A percentile compares a stretch with the other conserved stretches of the same genome.
Evolutionary conservation across 1,140 invertebrate species (phyloP).

Genomic region (Halictus rubicundus): DNA sequence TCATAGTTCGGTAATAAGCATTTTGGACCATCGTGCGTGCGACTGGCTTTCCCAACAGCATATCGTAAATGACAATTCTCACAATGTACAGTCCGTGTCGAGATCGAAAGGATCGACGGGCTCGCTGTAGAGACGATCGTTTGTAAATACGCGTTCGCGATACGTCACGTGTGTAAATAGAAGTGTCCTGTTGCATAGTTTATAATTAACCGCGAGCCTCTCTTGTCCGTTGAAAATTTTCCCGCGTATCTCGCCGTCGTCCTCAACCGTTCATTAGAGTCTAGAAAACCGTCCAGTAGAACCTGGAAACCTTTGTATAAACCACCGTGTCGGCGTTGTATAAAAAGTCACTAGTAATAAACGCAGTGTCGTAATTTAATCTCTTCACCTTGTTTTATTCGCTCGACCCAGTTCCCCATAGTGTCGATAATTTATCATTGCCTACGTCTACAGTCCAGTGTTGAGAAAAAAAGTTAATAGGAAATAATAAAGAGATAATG

Average conservation of each 20-base stretch:
- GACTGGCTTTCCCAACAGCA: neutral
- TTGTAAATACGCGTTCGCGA: constrained; percentile 37
- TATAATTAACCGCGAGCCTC: neutral
- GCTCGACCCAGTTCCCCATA: neutral
- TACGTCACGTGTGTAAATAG: constrained; percentile 48
- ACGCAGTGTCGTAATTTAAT: constrained; percentile 29
- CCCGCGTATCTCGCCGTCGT: too few species aligned
- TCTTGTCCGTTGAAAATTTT: neutral
- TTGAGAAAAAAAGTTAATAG: too few species aligned
- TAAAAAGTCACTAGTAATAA: constrained; percentile 58
- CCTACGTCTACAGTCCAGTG: too few species aligned
- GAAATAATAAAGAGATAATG: too few species aligned
- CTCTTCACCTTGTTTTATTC: neutral
- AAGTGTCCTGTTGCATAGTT: constrained; percentile 15
- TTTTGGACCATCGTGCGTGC: too few species aligned
- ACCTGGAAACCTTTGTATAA: constrained; percentile 71
- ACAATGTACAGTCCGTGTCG: too few species aligned
- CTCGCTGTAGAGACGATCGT: neutral
- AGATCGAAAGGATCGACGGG: too few species aligned
- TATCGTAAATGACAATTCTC: neutral
- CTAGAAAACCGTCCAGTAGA: neutral
- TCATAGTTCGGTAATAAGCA: too few species aligned
- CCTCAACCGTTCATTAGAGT: neutral
- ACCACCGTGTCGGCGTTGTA: constrained; percentile 46
- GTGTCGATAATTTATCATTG: neutral